A percentile compares a stretch with the other conserved stretches of the same genome.
Evolutionary conservation across 2,888 invertebrate genomes (phyloP).

Genomic region (Galerucella calmariensis): DNA sequence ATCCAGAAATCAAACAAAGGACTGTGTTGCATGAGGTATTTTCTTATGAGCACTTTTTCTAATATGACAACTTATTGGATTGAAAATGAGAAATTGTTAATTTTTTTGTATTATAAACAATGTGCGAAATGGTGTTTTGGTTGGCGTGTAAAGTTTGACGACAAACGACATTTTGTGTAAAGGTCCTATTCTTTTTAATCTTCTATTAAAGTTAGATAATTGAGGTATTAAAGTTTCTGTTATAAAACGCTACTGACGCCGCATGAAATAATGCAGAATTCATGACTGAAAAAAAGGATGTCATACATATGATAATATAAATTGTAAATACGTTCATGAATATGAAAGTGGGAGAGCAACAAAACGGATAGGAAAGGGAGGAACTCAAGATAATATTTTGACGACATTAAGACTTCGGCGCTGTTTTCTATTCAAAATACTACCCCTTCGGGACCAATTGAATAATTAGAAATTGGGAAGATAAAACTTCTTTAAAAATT

Average conservation of each 20-base stretch:
- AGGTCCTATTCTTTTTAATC: too few species aligned
- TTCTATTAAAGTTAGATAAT: too few species aligned
- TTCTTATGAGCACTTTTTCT: too few species aligned
- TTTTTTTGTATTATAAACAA: too few species aligned
- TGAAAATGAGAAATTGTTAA: too few species aligned
- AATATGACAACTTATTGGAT: too few species aligned
- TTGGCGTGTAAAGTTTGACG: too few species aligned
- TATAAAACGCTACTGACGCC: conserved; percentile 15
- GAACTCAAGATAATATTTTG: not conserved
- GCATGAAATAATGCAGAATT: conserved; percentile 29
- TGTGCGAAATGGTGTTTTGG: too few species aligned
- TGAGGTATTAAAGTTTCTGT: too few species aligned
- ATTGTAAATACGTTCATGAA: conserved; percentile 41
- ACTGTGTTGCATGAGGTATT: too few species aligned
- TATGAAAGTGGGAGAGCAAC: conserved; percentile 35
- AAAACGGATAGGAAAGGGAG: conserved; percentile 23
- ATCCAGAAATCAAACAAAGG: too few species aligned
- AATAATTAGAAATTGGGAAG: not conserved
- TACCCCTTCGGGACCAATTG: not conserved
- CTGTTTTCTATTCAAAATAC: not conserved
- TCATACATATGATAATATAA: conserved; percentile 40
- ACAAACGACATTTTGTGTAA: too few species aligned
- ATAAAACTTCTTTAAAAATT: not conserved
- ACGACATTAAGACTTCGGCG: not conserved
- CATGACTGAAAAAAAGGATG: conserved; percentile 38